Base-by-base conservation (phyloP, 2,797 vertebrate species). In the Protosalanx chinensis region DNA sequence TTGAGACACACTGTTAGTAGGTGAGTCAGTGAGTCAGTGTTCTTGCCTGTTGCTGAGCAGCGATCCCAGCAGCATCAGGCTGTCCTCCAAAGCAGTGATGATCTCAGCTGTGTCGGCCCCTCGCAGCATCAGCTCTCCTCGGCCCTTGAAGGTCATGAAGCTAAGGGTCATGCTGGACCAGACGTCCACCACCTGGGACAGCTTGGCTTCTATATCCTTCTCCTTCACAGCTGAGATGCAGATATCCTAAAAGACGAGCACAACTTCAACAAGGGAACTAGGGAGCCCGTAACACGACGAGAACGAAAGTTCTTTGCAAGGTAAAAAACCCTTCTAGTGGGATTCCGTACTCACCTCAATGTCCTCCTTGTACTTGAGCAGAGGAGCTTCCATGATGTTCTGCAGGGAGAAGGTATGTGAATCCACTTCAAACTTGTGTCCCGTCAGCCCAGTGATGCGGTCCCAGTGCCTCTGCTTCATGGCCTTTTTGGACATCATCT, bases 401-500 rank as follows among this genome's bases (percentile, higher is more conserved):
- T 87, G 91, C 66, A 97, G 83, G 67, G 87, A 94, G 70, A 95
- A 94, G 0, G 84, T 85, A 63, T 92, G 91, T 0, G 85, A 93
- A 78, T 94, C 91, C 59, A 96, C 91, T 13, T 95, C 93, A 79
- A 97, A 92, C 33, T 12, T 79, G 62, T 93, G 93, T 7, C 91
- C 90, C 1, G 95, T 96, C 66, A 96, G 84, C 35, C 90, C 82
- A 0, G 75, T 71, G 57, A 98, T 95, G 58, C 72, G 86, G 53
- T 91, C 91, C 96, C 96, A 97, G 84, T 98, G 96, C 7, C 95
- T 90, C 4, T 81, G 84, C 89, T 93, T 93, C 94, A 97, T 94
- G 72, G 95, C 94, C 78, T 92, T 93, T 79, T 86, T 93, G 67
- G 93, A 88, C 95, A 97, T 95, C 67, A 85, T 79, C 71, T 96